Evolutionary conservation across 2,797 vertebrate genomes (phyloP).

Genomic region (Loris lydekkerianus): DNA sequence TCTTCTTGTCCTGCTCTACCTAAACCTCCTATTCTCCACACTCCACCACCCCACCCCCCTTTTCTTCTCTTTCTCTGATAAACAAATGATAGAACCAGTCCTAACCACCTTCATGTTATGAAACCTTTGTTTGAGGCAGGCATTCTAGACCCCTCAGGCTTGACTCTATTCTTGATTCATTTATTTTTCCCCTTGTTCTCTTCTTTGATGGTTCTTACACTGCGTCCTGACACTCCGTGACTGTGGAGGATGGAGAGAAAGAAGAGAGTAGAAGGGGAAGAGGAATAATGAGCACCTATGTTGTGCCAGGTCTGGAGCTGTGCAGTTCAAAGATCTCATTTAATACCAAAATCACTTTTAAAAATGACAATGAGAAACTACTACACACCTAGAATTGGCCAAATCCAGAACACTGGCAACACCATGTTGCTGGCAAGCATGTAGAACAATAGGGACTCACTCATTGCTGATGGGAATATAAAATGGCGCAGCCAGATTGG

Average conservation of each 20-base stretch:
- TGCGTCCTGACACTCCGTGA: background rate
- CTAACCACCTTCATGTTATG: background rate
- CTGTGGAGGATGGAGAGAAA: background rate
- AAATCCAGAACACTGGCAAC: background rate
- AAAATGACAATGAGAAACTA: background rate
- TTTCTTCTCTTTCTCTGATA: background rate
- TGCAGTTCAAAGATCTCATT: background rate
- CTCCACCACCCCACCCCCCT: background rate
- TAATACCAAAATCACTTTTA: background rate
- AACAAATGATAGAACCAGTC: background rate
- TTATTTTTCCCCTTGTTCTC: background rate
- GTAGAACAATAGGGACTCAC: background rate
- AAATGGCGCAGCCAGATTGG: background rate
- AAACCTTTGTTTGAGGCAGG: background rate
- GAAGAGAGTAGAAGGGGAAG: background rate
- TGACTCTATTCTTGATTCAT: background rate
- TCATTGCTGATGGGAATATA: background rate
- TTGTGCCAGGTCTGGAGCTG: background rate
- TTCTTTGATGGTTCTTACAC: background rate
- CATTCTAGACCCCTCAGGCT: background rate
- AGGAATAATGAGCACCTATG: background rate
- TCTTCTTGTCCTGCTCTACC: background rate
- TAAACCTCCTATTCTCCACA: background rate
- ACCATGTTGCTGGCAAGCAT: background rate
- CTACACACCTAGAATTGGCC: background rate